Evolutionary conservation across 2,113 vertebrate genomes (phyloP), one percentile per base, ranked within the genome.

Genomic region (Shinisaurus crocodilurus): DNA sequence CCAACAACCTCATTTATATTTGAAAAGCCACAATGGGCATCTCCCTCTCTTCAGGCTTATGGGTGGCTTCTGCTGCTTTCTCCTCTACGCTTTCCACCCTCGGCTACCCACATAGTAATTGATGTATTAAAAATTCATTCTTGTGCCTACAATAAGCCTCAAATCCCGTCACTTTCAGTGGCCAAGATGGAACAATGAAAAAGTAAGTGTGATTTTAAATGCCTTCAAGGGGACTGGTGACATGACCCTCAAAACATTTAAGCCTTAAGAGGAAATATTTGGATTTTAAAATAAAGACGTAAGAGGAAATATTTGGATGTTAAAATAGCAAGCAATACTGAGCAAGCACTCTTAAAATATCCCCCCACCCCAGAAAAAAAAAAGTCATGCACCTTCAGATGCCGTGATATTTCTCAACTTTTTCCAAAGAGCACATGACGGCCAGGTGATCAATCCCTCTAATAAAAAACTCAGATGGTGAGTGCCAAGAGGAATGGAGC

Each of bases 71-170:
- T 86, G 23, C 85, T 91, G 76, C 54, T 90, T 18, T 67, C 13
- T 67, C 37, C 82, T 91, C 89, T 83, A 63, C 85, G 43, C 69
- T 87, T 89, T 91, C 76, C 82, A 74, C 85, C 72, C 48, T 0
- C 0, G 88, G 76, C 87, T 92, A 92, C 80, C 60, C 45, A 7
- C 57, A 69, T 25, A 72, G 83, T 76, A 90, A 92, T 2, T 85
- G 92, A 93, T 34, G 72, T 70, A 91, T 90, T 92, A 91, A 95
- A 85, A 92, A 91, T 90, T 92, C 81, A 89, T 91, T 90, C 65
- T 93, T 25, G 10, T 87, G 29, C 75, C 83, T 93, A 77, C 84
- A 72, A 57, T 54, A 88, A 72, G 32, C 43, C 57, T 88, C 0
- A 0, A 0, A 70, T 85, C 83, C 29, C 75, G 74, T 29, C 20